Conservation (phyloP, 2,113 vertebrate genomes). For the Oreocharis arfaki region DNA sequence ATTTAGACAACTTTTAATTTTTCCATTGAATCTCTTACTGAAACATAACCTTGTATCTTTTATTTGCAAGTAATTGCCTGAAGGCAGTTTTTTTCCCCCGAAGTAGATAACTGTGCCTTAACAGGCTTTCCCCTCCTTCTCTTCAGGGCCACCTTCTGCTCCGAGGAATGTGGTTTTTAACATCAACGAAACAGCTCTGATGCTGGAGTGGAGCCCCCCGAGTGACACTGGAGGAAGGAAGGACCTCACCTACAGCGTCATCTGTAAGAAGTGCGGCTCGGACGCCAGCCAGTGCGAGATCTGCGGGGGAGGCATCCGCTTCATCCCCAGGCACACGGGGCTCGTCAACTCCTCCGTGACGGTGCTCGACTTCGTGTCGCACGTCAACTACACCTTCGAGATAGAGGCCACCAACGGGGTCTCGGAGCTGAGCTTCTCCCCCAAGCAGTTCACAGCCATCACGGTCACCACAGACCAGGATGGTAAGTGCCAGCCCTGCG, state of each 20-base stretch:
- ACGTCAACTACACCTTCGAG: conserved; percentile 96
- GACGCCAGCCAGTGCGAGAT: conserved; percentile 80
- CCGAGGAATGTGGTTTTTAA: conserved; percentile 85
- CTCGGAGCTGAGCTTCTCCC: conserved; percentile 85
- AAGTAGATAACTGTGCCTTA: background rate
- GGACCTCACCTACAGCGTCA: conserved; percentile 90
- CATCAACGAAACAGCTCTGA: conserved; percentile 90
- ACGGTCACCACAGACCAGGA: conserved; percentile 90
- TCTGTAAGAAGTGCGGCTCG: conserved; percentile 86
- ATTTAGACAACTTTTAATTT: background rate
- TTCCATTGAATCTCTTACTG: background rate
- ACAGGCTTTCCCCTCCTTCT: background rate
- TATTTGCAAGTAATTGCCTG: background rate
- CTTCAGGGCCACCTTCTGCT: conserved; percentile 82
- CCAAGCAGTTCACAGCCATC: conserved; percentile 85
- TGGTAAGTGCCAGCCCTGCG: conserved; percentile 74
- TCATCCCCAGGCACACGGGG: conserved; percentile 83
- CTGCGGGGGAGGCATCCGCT: conserved; percentile 89
- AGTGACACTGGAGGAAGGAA: conserved; percentile 88
- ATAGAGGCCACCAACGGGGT: conserved; percentile 91
- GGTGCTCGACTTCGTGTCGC: conserved; percentile 85
- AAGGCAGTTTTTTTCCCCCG: background rate
- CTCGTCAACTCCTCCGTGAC: conserved; percentile 85
- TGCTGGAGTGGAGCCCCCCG: conserved; percentile 93
- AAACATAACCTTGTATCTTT: background rate